Percentiles rank a stretch among this genome's conserved stretches.
Conservation (phyloP, 2,113 vertebrate species). For the Lepidothrix coronata region DNA sequence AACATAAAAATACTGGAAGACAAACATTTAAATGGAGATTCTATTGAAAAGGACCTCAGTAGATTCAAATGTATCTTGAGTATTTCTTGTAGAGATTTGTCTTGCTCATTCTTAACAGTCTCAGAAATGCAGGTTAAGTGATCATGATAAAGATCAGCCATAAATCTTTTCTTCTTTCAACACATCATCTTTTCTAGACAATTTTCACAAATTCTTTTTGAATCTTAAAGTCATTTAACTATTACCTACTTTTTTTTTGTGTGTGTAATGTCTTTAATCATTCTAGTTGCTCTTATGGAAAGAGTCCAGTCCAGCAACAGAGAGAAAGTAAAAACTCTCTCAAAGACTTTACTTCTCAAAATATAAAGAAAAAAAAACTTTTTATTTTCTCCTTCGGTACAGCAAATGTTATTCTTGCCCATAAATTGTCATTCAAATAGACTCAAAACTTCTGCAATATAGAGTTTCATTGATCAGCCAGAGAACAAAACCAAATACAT, state of each 20-base stretch:
- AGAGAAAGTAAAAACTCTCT: not conserved
- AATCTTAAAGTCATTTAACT: not conserved
- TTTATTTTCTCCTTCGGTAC: fast-evolving
- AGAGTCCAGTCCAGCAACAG: not conserved
- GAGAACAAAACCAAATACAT: not conserved
- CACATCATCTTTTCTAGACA: not conserved
- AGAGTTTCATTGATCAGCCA: not conserved
- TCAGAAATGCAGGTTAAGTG: not conserved
- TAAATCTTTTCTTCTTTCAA: not conserved
- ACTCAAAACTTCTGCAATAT: not conserved
- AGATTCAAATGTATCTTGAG: not conserved
- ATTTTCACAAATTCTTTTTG: not conserved
- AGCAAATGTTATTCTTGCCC: not conserved
- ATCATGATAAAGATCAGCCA: not conserved
- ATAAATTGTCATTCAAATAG: not conserved
- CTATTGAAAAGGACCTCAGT: not conserved
- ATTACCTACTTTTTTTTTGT: not conserved
- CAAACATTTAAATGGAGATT: not conserved
- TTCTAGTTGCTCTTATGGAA: not conserved
- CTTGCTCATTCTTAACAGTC: not conserved
- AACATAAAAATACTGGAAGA: not conserved
- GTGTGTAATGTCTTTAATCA: not conserved
- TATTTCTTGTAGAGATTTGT: not conserved
- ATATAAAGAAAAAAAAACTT: not conserved
- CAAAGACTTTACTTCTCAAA: not conserved